These are phyloP conservation scores for Spodoptera littoralis DNA, from an alignment of 2,888 invertebrate genomes.

Conservation along the genomic window DNA sequence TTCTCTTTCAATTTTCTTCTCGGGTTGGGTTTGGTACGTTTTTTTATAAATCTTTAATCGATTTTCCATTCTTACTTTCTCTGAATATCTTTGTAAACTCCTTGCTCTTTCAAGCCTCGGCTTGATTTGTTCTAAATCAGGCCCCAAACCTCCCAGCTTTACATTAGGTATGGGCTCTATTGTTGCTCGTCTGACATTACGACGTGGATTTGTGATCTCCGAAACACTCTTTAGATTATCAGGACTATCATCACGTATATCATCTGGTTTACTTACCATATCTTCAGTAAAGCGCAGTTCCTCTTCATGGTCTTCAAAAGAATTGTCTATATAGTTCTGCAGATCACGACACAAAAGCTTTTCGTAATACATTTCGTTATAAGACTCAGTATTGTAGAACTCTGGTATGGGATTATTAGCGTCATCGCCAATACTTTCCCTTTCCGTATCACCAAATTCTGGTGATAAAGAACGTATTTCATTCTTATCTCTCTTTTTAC, in stretches of 20 bases:
- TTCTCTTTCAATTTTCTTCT: constrained; percentile 64
- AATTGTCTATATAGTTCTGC: constrained; percentile 69
- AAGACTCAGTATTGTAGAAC: constrained; percentile 80
- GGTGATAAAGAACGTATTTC: constrained; percentile 82
- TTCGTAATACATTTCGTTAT: constrained; percentile 83
- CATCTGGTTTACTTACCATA: constrained; percentile 59
- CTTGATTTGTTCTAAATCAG: constrained; percentile 80
- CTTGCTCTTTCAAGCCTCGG: constrained; percentile 83
- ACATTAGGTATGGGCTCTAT: constrained; percentile 70
- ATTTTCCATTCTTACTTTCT: constrained; percentile 84
- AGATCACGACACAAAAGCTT: constrained; percentile 73
- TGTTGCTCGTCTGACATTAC: constrained; percentile 66
- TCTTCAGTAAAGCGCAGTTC: constrained; percentile 62
- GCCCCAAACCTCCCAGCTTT: constrained; percentile 81
- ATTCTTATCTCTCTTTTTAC: constrained; percentile 53
- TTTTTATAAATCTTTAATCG: constrained; percentile 81
- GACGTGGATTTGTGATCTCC: constrained; percentile 74
- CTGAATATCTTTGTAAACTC: constrained; percentile 84
- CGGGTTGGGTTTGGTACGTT: constrained; percentile 68
- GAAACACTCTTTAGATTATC: constrained; percentile 78
- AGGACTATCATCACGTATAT: constrained; percentile 57
- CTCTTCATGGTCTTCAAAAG: constrained; percentile 73
- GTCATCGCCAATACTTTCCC: constrained; percentile 77
- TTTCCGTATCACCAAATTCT: constrained; percentile 82
- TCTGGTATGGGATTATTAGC: constrained; percentile 63